phyloP scores from a whole-genome alignment of 1,140 invertebrate genomes.

The Pemphigus obesinymphae region DNA sequence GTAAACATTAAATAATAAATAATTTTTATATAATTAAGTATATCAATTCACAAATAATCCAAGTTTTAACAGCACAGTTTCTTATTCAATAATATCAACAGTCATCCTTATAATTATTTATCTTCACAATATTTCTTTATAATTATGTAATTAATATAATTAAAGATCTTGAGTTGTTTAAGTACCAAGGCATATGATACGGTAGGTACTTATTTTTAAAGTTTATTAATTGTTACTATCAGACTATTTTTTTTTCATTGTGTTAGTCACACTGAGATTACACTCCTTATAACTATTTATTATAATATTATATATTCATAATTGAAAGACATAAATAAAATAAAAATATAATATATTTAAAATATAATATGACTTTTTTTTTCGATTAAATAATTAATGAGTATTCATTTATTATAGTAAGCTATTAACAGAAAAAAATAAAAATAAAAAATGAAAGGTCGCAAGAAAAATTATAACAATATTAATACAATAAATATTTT shows the following conservation, averaged over 20 bases:
- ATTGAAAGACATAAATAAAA: constrained; percentile 12
- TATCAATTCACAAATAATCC: too few relatives aligned
- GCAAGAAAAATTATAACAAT: neutral
- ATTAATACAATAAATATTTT: neutral
- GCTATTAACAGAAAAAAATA: neutral
- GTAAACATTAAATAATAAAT: too few relatives aligned
- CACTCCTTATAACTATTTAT: neutral
- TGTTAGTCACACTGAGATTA: neutral
- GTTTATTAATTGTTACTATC: neutral
- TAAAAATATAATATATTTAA: constrained; percentile 2
- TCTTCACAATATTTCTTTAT: too few relatives aligned
- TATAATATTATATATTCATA: neutral
- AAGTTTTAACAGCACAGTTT: too few relatives aligned
- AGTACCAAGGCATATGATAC: neutral
- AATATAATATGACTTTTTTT: constrained; percentile 5
- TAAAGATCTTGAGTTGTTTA: neutral
- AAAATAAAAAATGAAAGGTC: neutral
- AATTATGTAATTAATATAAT: too few relatives aligned
- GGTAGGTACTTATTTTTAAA: neutral
- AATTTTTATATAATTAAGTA: too few relatives aligned
- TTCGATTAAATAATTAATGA: neutral
- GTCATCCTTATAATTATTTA: too few relatives aligned
- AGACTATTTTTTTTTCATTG: neutral
- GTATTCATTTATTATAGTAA: neutral
- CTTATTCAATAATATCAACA: too few relatives aligned